Percentiles rank a stretch among this genome's conserved stretches.
phyloP scores from a whole-genome alignment of 2,113 vertebrate species.

The Daphoenositta chrysoptera region DNA sequence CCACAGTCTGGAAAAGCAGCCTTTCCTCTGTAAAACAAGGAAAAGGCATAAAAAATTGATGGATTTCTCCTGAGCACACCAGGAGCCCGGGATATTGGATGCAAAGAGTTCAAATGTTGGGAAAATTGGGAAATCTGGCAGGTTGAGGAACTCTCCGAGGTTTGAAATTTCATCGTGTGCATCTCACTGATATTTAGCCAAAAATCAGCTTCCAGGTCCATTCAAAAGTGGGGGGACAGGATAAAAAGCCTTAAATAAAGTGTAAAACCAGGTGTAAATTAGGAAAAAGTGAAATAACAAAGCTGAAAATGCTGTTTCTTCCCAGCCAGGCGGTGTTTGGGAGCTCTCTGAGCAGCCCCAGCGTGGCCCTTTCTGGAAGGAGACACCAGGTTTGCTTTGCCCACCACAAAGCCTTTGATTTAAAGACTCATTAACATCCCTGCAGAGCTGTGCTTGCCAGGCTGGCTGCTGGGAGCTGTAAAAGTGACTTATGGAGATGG shows the following conservation, averaged over 20 bases:
- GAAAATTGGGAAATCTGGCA: background rate
- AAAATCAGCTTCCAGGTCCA: background rate
- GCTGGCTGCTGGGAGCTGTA: background rate
- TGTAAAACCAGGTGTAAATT: background rate
- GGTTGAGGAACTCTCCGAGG: background rate
- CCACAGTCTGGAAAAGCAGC: background rate
- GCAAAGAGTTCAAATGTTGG: background rate
- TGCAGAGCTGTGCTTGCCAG: background rate
- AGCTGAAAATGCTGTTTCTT: background rate
- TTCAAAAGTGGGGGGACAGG: background rate
- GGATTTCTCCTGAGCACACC: background rate
- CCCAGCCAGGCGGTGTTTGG: accelerated
- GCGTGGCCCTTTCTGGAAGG: background rate
- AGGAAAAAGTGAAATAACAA: background rate
- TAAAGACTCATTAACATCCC: background rate
- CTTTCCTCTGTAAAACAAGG: background rate
- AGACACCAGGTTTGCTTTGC: background rate
- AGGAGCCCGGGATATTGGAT: background rate
- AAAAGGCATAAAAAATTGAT: background rate
- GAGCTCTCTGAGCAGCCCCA: background rate
- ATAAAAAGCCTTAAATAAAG: background rate
- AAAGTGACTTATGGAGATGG: background rate
- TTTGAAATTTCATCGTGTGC: background rate
- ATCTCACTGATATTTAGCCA: background rate
- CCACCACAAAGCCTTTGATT: background rate